Conservation (phyloP, 2,797 vertebrate species). For the Artibeus jamaicensis region DNA sequence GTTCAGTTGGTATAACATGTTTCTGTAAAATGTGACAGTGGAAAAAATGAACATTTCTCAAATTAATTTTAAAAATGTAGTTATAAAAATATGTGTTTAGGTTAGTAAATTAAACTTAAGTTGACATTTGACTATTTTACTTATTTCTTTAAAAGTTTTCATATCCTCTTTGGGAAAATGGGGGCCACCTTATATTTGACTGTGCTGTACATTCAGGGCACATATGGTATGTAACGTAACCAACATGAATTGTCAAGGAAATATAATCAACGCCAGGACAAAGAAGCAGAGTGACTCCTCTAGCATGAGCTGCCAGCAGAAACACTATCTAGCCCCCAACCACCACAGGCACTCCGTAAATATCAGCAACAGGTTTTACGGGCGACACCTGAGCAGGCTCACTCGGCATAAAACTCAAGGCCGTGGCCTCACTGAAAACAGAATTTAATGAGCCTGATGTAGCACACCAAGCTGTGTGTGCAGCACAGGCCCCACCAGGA, state of each 20-base stretch:
- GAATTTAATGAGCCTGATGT: background rate
- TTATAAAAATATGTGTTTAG: background rate
- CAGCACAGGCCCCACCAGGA: background rate
- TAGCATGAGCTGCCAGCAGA: background rate
- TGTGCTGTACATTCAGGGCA: background rate
- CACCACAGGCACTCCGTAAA: background rate
- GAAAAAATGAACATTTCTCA: background rate
- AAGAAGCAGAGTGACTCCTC: background rate
- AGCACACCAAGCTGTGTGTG: background rate
- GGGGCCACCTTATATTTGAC: background rate
- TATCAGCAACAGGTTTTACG: conserved; percentile 12
- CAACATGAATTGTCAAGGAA: background rate
- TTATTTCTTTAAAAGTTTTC: background rate
- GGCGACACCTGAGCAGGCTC: background rate
- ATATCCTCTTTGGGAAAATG: background rate
- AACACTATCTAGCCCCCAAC: background rate
- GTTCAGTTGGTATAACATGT: background rate
- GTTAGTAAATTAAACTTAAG: background rate
- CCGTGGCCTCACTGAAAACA: background rate
- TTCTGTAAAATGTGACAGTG: background rate
- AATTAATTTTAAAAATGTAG: background rate
- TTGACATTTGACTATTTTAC: background rate
- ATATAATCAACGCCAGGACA: conserved; percentile 1
- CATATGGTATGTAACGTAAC: background rate
- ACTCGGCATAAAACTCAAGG: background rate